Evolutionary conservation across 1,140 invertebrate species (phyloP), one percentile per base, ranked within the genome.

Genomic region (Heliconius nattereri): DNA sequence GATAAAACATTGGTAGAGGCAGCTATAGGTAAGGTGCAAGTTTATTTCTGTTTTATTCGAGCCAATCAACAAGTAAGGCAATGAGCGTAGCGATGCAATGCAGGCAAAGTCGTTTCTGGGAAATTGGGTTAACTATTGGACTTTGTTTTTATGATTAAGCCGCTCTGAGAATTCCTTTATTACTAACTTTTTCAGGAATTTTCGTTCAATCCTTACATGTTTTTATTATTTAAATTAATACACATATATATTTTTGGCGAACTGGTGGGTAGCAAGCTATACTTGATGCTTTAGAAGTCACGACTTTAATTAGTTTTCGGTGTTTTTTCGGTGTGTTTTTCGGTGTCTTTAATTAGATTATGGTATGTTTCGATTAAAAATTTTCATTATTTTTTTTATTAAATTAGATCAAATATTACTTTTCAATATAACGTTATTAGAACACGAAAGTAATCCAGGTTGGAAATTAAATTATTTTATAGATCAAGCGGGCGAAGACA

Each of bases 91-190:
- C 40, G 8, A 76, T 79, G 40, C 52, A 52, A 52, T 35, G 71
- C 71, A 54, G 19, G 16, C 40, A 23, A 72, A 73, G 52, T 78
- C 71, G 70, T 78, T 78, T 32, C 19, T 74, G 73, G 45, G 37
- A 60, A 81, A 78, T 78, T 54, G 73, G 77, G 76, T 76, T 60
- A 77, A 78, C 74, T 57, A 32, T 76, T 66, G 71, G 23, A 78
- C 79, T 80, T 70, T 66, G n/a, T 78, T 66, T 75, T 66, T 70
- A 32, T 81, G 49, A 76, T 78, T 73, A 66, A 77, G 73, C 52
- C 52, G 32, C 71, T n/a, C 40, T 37, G 71, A 45, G n/a, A 66
- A 66, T 66, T 26, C 2, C 60, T 66, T 26, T 66, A 7, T 26
- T 26, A 66, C 0, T 66, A 1, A 66, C 23, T 29, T 26, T 66